Evolutionary conservation across 2,113 vertebrate species (phyloP).

Genomic region (Tragelaphus buxtoni): DNA sequence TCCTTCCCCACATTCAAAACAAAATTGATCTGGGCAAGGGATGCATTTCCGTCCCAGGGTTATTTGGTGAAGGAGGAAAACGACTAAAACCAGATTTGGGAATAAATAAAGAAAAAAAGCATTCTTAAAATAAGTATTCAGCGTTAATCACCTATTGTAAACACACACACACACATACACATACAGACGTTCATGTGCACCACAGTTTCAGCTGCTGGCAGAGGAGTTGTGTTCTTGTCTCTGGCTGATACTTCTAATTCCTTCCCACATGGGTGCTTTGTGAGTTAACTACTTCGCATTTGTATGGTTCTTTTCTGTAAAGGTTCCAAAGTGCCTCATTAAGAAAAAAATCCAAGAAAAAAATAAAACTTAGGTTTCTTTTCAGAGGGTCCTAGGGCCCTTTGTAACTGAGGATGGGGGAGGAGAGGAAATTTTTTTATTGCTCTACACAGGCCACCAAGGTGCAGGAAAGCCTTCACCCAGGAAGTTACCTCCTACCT

Average conservation of each 20-base stretch:
- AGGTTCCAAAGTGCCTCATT: not conserved
- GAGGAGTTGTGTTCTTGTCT: not conserved
- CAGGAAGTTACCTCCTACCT: not conserved
- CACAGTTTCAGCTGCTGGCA: not conserved
- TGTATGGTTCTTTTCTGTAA: not conserved
- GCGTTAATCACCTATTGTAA: not conserved
- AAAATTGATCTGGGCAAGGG: slow-evolving; percentile 41
- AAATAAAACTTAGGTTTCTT: not conserved
- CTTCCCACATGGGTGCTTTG: not conserved
- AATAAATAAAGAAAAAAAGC: not conserved
- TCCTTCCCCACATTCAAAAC: slow-evolving; percentile 54
- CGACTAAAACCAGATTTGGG: not conserved
- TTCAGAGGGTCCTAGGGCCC: not conserved
- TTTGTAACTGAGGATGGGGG: not conserved
- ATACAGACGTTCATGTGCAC: not conserved
- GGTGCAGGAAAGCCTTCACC: not conserved
- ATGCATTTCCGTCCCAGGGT: not conserved
- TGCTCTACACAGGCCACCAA: not conserved
- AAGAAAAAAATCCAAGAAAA: slow-evolving; percentile 14
- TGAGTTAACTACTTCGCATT: not conserved
- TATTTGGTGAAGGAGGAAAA: not conserved
- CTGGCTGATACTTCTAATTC: not conserved
- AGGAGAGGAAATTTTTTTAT: not conserved
- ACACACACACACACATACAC: not conserved
- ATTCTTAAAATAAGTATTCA: not conserved